A percentile compares a stretch with the other conserved stretches of the same genome.
phyloP scores from a whole-genome alignment of 2,113 vertebrate species.

The Siniperca chuatsi region DNA sequence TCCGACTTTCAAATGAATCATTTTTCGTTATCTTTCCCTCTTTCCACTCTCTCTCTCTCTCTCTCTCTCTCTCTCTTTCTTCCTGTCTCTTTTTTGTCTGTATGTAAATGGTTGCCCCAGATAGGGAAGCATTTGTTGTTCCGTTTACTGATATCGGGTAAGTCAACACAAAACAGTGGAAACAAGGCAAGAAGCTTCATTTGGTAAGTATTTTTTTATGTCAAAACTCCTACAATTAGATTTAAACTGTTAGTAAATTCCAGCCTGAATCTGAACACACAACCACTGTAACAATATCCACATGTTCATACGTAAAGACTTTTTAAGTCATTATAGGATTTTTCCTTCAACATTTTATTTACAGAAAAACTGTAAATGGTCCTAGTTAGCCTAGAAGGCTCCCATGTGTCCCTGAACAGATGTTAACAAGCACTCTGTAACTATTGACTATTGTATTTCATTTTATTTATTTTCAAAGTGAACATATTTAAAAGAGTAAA shows the following conservation, averaged over 20 bases:
- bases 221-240: neutral
- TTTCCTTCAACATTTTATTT: neutral
- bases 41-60: neutral
- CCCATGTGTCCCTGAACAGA: neutral
- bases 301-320: neutral
- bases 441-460: too few relatives aligned
- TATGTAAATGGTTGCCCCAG: conserved; percentile 70
- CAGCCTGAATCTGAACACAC: neutral
- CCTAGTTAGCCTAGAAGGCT: neutral
- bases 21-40: conserved; percentile 44
- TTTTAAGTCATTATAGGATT: too few relatives aligned
- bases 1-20: conserved; percentile 50
- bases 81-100: conserved; percentile 23
- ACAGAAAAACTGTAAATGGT: neutral
- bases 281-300: neutral
- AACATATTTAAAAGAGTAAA: neutral
- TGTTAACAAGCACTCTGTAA: neutral
- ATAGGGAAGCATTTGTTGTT: conserved; percentile 57
- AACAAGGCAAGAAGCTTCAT: conserved; percentile 2
- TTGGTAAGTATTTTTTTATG: conserved; percentile 7
- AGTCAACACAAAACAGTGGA: conserved; percentile 10
- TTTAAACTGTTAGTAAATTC: neutral
- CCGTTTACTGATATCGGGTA: conserved; percentile 21
- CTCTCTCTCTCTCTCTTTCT: neutral
- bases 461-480: neutral